phyloP scores from a whole-genome alignment of 2,888 invertebrate genomes.

The Lepidochrysops patricia region DNA sequence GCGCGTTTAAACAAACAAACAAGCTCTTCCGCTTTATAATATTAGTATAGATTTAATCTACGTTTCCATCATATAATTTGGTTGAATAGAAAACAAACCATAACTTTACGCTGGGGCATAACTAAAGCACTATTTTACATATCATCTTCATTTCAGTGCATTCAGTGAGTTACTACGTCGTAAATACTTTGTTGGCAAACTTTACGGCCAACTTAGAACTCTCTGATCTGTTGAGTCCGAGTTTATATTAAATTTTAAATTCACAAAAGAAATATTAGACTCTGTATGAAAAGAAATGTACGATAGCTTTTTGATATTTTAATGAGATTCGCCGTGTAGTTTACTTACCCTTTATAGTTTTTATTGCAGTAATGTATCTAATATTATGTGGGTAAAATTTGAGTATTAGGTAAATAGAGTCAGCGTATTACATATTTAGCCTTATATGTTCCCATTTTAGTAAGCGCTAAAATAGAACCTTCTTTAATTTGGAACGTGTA shows the following conservation, averaged over 20 bases:
- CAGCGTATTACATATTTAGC: background rate
- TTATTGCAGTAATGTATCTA: too few relatives aligned
- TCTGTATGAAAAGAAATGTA: background rate
- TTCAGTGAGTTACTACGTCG: background rate
- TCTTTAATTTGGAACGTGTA: background rate
- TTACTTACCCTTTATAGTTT: too few relatives aligned
- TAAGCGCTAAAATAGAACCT: background rate
- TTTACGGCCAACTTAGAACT: constrained; percentile 8
- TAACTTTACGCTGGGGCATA: constrained; percentile 31
- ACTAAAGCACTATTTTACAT: constrained; percentile 31
- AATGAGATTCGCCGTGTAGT: too few relatives aligned
- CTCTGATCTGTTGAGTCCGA: constrained; percentile 4
- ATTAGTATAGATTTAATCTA: too few relatives aligned
- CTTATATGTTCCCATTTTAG: background rate
- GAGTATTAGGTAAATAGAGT: too few relatives aligned
- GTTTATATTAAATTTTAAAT: constrained; percentile 9
- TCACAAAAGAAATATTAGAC: background rate
- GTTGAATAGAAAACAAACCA: background rate
- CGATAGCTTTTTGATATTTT: too few relatives aligned
- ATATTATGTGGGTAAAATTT: too few relatives aligned
- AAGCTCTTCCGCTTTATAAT: too few relatives aligned
- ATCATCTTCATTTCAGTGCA: constrained; percentile 3
- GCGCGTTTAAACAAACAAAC: too few relatives aligned
- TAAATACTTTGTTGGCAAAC: constrained; percentile 8
- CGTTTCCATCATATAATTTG: background rate